These are phyloP conservation scores for Tympanoctomys barrerae DNA, from an alignment of 2,797 vertebrate species.

Conservation along the genomic window DNA sequence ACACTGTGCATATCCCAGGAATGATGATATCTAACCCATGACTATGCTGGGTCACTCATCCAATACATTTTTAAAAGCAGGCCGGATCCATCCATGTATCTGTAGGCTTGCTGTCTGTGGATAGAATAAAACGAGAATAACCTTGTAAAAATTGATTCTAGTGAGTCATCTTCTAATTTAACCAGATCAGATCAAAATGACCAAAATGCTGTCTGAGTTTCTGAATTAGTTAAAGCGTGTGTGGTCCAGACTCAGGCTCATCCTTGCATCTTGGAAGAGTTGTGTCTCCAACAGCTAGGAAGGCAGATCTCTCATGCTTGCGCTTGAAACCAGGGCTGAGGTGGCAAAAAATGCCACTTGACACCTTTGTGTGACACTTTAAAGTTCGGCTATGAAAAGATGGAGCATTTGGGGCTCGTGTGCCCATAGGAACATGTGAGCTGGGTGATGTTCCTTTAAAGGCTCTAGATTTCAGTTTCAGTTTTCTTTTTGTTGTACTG, in stretches of 20 bases:
- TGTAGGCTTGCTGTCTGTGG: neutral
- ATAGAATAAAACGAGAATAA: neutral
- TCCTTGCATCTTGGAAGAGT: neutral
- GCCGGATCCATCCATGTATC: neutral
- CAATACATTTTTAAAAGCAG: conserved; percentile 43
- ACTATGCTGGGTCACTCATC: conserved; percentile 39
- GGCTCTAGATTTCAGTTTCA: neutral
- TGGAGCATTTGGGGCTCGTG: neutral
- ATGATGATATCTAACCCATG: conserved; percentile 11
- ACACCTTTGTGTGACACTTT: conserved; percentile 15
- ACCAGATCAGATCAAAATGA: conserved; percentile 57
- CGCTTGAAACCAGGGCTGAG: neutral
- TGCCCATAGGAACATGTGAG: neutral
- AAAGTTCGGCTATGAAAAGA: conserved; percentile 3
- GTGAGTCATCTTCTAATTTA: conserved; percentile 55
- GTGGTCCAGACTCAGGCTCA: neutral
- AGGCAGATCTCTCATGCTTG: neutral
- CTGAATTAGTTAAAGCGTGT: neutral
- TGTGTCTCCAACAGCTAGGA: neutral
- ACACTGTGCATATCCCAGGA: neutral
- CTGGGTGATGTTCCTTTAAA: neutral
- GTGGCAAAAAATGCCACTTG: neutral
- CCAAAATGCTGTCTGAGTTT: conserved; percentile 24
- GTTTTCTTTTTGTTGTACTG: neutral
- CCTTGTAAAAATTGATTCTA: neutral